Evolutionary conservation across 2,888 invertebrate genomes (phyloP).

Genomic region (Mesorhabditis spiculigera): DNA sequence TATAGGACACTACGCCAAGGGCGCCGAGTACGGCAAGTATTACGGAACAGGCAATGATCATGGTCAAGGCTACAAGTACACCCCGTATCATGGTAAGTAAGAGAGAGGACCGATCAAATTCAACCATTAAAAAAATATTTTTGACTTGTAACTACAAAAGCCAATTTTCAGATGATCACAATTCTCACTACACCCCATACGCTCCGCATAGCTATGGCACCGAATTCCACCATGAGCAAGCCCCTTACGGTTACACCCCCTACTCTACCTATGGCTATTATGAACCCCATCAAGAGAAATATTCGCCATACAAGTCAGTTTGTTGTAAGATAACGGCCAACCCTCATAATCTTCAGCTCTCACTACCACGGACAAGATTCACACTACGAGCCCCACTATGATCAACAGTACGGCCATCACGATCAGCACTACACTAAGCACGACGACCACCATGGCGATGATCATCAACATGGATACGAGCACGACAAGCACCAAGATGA

Average conservation of each 20-base stretch:
- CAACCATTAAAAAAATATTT: no score
- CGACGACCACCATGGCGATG: background rate
- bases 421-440: background rate
- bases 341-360: no score
- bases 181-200: background rate
- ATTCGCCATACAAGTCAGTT: no score
- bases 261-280: background rate
- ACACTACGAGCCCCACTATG: background rate
- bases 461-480: background rate
- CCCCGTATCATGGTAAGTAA: no score
- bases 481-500: background rate
- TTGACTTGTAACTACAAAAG: no score
- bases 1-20: background rate
- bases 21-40: background rate
- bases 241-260: background rate
- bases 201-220: background rate
- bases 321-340: no score
- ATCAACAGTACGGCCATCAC: background rate
- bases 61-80: background rate
- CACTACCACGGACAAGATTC: no score
- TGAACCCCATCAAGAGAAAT: no score
- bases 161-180: background rate
- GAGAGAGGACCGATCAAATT: no score
- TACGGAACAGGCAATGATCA: background rate
- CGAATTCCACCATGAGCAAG: constrained; percentile 1